Base-by-base conservation (phyloP, 2,797 vertebrate species). In the Cirrhinus mrigala region DNA sequence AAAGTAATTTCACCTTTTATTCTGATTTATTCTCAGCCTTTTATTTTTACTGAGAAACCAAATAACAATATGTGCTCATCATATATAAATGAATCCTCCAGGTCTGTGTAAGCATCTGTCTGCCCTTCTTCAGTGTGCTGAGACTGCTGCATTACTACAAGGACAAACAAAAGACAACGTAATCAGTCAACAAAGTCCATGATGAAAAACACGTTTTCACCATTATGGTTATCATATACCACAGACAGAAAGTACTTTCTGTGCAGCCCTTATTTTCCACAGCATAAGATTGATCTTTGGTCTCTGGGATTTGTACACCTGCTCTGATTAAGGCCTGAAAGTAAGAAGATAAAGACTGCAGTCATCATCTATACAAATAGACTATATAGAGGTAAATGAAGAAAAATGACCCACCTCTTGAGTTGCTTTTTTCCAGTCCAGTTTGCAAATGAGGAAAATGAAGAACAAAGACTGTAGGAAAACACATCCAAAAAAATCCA, bases 341-440 rank as follows among this genome's bases (percentile, higher is more conserved):
- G 6, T 37, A 66, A 29, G 4, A 79, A 33, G 52, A 33, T 24
- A 62, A 66, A 62, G 2, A 37, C 9, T n/a, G 1, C 5, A 50
- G 64, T 40, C 46, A 68, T 37, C 27, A 54, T 52, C 48, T 76
- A 20, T 29, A 9, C 52, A 37, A 54, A 40, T 16, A 33, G 8
- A 29, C 46, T 52, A 46, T 12, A 18, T 29, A 16, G 15, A 40
- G 3, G 10, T 5, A 24, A 16, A n/a, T 83, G 54, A 27, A 15
- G 29, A 20, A 33, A 56, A 16, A 24, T 10, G n/a, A 6, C 48
- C 14, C 29, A 98, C 97, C 95, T 98, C 95, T 74, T 96, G 86
- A 7, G 95, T 95, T 33, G 92, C 95, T 81, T 94, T 95, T 74
- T 92, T 94, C 97, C 97, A 98, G 73, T 98, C 94, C 68, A 97